These are phyloP conservation scores for Digitonthophagus gazella DNA, from an alignment of 2,888 invertebrate genomes.

Conservation along the genomic window DNA sequence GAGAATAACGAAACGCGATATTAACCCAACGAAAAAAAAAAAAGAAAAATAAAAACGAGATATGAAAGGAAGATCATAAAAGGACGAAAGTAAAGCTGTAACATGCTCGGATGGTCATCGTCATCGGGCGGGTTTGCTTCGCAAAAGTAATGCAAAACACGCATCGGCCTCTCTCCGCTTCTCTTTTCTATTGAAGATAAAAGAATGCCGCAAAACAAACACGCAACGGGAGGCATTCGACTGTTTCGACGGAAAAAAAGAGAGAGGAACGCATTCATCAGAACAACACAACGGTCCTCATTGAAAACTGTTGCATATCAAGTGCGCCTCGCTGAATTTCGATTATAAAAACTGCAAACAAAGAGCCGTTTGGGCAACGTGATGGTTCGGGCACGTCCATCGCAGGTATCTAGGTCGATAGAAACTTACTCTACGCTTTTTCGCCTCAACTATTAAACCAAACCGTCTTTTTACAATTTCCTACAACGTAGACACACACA, in stretches of 20 bases:
- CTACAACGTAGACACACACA: too few species aligned
- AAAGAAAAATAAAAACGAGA: neutral
- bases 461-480: neutral
- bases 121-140: neutral
- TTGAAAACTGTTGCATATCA: slow-evolving; percentile 32
- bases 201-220: slow-evolving; percentile 34
- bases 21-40: neutral
- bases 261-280: slow-evolving; percentile 29
- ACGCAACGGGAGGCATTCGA: slow-evolving; percentile 3
- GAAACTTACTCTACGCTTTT: neutral
- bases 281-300: slow-evolving; percentile 3
- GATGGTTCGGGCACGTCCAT: neutral
- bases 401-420: neutral
- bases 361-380: slow-evolving; percentile 33
- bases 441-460: neutral
- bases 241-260: slow-evolving; percentile 7
- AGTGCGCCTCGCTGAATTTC: slow-evolving; percentile 33
- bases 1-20: neutral
- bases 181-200: slow-evolving; percentile 26
- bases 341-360: slow-evolving; percentile 35
- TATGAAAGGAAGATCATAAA: neutral
- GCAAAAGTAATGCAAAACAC: neutral
- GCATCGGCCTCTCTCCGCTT: neutral
- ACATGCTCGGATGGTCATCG: neutral
- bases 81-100: neutral